phyloP scores from a whole-genome alignment of 2,888 invertebrate species.

The Agapetus fuscipes region DNA sequence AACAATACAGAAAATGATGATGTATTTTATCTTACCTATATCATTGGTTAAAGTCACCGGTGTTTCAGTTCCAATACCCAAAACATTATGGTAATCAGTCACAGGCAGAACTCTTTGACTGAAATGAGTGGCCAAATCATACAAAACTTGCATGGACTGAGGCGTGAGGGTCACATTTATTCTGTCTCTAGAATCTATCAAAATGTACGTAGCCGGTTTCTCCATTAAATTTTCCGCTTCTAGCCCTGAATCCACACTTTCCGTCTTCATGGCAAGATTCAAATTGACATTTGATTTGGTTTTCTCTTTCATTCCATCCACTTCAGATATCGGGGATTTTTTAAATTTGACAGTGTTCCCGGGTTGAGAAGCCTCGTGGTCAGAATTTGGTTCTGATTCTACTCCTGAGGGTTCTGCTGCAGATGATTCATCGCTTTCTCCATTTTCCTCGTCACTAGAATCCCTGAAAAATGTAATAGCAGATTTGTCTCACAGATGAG shows the following conservation, averaged over 20 bases:
- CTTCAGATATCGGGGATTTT: constrained; percentile 25
- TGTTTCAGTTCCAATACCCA: constrained; percentile 30
- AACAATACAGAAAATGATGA: too few species aligned
- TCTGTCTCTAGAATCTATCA: constrained; percentile 56
- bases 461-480: constrained; percentile 34
- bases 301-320: constrained; percentile 27
- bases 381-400: constrained; percentile 23
- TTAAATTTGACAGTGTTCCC: constrained; percentile 25
- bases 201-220: constrained; percentile 53
- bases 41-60: constrained; percentile 50
- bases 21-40: constrained; percentile 40
- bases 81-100: constrained; percentile 31
- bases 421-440: constrained; percentile 33
- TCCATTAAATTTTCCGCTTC: constrained; percentile 34
- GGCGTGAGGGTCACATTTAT: constrained; percentile 62
- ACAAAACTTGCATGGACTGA: constrained; percentile 48
- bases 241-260: constrained; percentile 44
- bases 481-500: too few species aligned
- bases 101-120: constrained; percentile 34
- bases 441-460: constrained; percentile 47
- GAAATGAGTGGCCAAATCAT: constrained; percentile 33
- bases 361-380: constrained; percentile 23
- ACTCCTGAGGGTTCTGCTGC: constrained; percentile 27
- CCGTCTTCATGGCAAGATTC: constrained; percentile 36
- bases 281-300: constrained; percentile 18